Conservation (phyloP, 2,888 invertebrate genomes). For the Gari tellinella region DNA sequence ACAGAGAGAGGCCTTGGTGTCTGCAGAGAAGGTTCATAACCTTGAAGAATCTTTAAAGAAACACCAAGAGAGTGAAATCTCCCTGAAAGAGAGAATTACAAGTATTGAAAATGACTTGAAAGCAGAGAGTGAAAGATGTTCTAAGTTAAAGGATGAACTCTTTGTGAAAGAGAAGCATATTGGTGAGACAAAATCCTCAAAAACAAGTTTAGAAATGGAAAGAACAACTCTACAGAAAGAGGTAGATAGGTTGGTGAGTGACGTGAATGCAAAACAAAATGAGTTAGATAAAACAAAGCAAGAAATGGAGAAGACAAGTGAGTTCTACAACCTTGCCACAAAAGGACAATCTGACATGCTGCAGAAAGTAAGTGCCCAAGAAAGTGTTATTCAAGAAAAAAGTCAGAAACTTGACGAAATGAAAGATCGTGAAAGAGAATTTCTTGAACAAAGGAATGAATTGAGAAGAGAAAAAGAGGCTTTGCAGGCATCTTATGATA, state of each 20-base stretch:
- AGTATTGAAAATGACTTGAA: conserved; percentile 20
- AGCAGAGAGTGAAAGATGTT: conserved; percentile 22
- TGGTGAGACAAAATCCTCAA: conserved; percentile 20
- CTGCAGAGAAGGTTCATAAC: conserved; percentile 28
- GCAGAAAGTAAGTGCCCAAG: conserved; percentile 37
- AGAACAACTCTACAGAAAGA: conserved; percentile 16
- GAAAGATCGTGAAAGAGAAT: conserved; percentile 27
- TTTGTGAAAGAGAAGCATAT: conserved; percentile 27
- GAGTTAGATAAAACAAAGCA: conserved; percentile 27
- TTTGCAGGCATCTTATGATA: conserved; percentile 6
- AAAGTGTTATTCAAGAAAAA: conserved; percentile 29
- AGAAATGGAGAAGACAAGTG: conserved; percentile 38
- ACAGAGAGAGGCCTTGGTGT: conserved; percentile 18
- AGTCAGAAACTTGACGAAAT: conserved; percentile 28
- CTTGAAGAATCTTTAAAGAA: conserved; percentile 34
- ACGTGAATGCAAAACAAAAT: conserved; percentile 24
- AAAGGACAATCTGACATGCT: conserved; percentile 47
- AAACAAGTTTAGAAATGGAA: conserved; percentile 8
- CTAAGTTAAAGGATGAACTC: conserved; percentile 28
- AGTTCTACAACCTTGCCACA: conserved; percentile 48
- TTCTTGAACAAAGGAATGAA: conserved; percentile 20
- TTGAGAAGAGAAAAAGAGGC: conserved; percentile 21
- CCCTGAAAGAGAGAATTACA: conserved; percentile 21
- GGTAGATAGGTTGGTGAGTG: conserved; percentile 30
- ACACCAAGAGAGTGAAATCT: conserved; percentile 34